Evolutionary conservation across 2,888 invertebrate species (phyloP).

Genomic region (Macaria liturata): DNA sequence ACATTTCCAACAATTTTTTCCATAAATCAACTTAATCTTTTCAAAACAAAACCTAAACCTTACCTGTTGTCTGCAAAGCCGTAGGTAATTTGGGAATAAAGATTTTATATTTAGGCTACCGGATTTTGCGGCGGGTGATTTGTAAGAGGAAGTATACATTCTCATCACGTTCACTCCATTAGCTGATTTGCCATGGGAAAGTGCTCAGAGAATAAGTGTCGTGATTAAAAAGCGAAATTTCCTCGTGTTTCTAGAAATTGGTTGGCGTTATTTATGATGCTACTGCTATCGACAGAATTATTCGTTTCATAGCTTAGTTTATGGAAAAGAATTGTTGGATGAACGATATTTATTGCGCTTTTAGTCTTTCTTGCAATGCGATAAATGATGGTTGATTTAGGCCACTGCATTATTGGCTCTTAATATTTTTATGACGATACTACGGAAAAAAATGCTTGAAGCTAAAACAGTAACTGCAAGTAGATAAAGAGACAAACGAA

Average conservation of each 20-base stretch:
- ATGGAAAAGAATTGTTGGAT: not conserved
- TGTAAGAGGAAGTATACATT: conserved; percentile 35
- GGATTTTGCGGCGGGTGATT: conserved; percentile 24
- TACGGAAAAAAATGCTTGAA: no score
- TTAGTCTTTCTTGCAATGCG: not conserved
- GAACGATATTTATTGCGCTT: conserved; percentile 1
- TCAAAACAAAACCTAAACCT: no score
- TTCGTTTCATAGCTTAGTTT: conserved; percentile 1
- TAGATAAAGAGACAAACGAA: conserved; percentile 5
- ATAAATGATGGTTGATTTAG: no score
- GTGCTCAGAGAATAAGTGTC: conserved; percentile 48
- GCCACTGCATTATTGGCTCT: no score
- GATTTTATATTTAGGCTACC: not conserved
- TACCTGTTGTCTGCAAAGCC: no score
- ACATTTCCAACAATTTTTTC: no score
- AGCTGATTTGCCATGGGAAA: conserved; percentile 65
- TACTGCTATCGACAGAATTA: conserved; percentile 7
- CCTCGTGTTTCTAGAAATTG: conserved; percentile 32
- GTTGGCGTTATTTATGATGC: conserved; percentile 20
- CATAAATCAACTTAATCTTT: no score
- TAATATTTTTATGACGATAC: no score
- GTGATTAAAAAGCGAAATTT: conserved; percentile 46
- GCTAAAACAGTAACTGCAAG: no score
- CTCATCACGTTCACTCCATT: conserved; percentile 63
- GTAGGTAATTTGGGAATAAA: no score